These are phyloP conservation scores for Eilema griseolum DNA, from an alignment of 2,888 invertebrate genomes.

Conservation along the genomic window DNA sequence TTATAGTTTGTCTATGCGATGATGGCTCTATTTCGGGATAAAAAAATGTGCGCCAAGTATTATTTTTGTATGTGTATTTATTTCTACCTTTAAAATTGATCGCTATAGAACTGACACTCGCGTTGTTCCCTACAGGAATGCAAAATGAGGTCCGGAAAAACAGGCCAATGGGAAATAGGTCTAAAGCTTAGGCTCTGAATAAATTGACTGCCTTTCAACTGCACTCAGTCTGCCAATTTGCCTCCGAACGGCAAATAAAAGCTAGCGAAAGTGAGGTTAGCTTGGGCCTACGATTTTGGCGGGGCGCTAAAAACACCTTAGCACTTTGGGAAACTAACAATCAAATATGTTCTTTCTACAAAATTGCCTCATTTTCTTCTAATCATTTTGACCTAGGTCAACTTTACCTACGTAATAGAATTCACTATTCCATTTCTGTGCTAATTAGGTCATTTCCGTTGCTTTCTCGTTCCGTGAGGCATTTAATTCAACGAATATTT, in stretches of 20 bases:
- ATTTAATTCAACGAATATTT: background rate
- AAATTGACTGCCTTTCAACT: background rate
- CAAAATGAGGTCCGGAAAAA: background rate
- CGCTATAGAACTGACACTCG: background rate
- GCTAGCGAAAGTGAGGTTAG: no score
- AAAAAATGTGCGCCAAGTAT: background rate
- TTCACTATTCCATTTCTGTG: constrained; percentile 9
- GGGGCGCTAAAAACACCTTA: background rate
- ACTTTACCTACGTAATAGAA: background rate
- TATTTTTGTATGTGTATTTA: background rate
- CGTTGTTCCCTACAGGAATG: background rate
- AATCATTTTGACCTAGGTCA: constrained; percentile 1
- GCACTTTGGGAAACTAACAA: background rate
- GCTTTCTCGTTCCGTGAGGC: background rate
- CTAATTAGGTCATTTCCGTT: constrained; percentile 14
- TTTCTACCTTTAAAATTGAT: background rate
- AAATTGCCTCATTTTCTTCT: background rate
- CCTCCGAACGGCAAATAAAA: no score
- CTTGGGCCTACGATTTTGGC: background rate
- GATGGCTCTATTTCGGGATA: background rate
- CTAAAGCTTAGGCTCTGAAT: background rate
- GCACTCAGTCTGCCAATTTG: background rate
- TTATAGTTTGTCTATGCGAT: background rate
- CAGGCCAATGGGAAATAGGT: background rate
- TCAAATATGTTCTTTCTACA: background rate